Percentiles rank a stretch among this genome's conserved stretches.
Conservation (phyloP, 2,113 vertebrate species). For the Monopterus albus region DNA sequence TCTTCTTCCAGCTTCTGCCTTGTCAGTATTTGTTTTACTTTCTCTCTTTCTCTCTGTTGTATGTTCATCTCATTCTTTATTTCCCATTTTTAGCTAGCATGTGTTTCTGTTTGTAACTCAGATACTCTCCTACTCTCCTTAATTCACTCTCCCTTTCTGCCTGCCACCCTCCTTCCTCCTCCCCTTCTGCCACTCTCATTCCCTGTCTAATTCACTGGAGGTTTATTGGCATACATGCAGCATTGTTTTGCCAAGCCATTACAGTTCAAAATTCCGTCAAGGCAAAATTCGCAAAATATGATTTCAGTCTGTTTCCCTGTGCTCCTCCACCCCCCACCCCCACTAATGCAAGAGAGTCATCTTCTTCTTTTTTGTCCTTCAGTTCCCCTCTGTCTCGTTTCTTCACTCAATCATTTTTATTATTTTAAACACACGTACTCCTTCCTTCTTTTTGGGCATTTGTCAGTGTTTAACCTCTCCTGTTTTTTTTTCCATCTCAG, state of each 20-base stretch:
- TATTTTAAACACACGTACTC: slow-evolving; percentile 15
- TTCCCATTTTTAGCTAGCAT: slow-evolving; percentile 56
- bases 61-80: slow-evolving; percentile 52
- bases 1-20: slow-evolving; percentile 64
- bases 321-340: no score
- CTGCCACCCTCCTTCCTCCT: slow-evolving; percentile 26
- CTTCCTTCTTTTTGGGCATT: slow-evolving; percentile 29
- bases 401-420: slow-evolving; percentile 16
- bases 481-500: neutral
- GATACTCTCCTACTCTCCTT: slow-evolving; percentile 44
- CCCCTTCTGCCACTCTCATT: slow-evolving; percentile 57
- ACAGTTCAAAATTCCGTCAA: slow-evolving; percentile 80
- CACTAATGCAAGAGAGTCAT: slow-evolving; percentile 52
- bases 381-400: slow-evolving; percentile 38
- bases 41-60: slow-evolving; percentile 37
- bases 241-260: slow-evolving; percentile 80
- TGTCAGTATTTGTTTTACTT: slow-evolving; percentile 56
- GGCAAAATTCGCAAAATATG: slow-evolving; percentile 71
- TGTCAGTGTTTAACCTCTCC: slow-evolving; percentile 49
- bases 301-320: slow-evolving; percentile 58
- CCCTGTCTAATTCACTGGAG: slow-evolving; percentile 74
- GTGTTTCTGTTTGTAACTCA: slow-evolving; percentile 58
- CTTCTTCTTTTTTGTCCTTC: slow-evolving; percentile 53
- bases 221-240: slow-evolving; percentile 76
- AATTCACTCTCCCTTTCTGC: slow-evolving; percentile 50